Base-by-base conservation (phyloP, 2,888 invertebrate species). In the Archips crataeganus region DNA sequence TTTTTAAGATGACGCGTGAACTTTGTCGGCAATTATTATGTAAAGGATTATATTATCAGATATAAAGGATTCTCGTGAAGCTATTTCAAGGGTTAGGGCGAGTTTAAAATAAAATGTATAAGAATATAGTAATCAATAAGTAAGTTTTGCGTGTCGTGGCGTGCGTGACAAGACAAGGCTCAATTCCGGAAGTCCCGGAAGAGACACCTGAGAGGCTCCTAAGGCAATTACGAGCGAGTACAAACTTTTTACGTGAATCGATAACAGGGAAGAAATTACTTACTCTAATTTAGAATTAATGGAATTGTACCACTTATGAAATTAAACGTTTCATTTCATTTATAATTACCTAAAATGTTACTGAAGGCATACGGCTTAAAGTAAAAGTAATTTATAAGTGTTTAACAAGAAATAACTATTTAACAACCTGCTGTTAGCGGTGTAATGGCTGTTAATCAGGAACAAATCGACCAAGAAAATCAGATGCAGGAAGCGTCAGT, bases 391-490 rank as follows among this genome's bases (percentile, higher is more conserved):
- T 49, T 49, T n/a, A n/a, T 5, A 49, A 49, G 49, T 6, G 49
- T 49, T 49, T 49, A n/a, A n/a, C n/a, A 45, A 45, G 11, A 45
- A 45, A 45, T 11, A n/a, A 39, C 60, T 15, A 39, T 42, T 61
- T 61, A 10, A 61, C 10, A 54, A 32, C 32, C 3, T 57, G 57
- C 39, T 3, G 13, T 57, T 47, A 34, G 34, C 11, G 36, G 32
- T 15, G 23, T 57, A 32, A 32, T 34, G 4, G 64, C 32, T 39
- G 63, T 73, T 72, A 51, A 74, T 57, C 45, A 49, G 39, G 49
- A 57, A 73, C 68, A 68, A 73, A 73, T 69, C 32, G 59, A 69
- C 79, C 77, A 72, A 63, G 73, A 68, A 0, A 70, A 74, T 74
- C 65, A 15, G 54, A n/a, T 74, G 64, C 60, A 65, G 66, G 62